Evolutionary conservation across 1,140 invertebrate genomes (phyloP).

Genomic region (Cepaea nemoralis): DNA sequence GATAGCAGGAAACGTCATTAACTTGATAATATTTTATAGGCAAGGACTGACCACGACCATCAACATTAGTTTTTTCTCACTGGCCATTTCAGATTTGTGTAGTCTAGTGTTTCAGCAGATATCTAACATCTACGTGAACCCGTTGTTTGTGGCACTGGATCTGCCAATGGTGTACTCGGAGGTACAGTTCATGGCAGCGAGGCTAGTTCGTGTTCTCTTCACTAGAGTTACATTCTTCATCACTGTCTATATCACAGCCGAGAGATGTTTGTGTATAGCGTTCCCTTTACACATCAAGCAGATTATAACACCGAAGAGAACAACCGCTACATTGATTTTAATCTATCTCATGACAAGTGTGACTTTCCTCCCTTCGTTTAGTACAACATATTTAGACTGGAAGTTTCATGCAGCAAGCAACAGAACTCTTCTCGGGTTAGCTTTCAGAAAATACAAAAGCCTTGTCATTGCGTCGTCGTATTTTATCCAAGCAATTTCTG

Average conservation of each 20-base stretch:
- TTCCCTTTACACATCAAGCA: neutral
- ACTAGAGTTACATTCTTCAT: neutral
- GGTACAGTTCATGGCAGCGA: neutral
- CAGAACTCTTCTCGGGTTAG: neutral
- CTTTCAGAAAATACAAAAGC: neutral
- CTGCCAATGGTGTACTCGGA: neutral
- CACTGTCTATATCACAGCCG: neutral
- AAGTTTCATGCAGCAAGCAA: neutral
- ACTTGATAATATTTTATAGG: neutral
- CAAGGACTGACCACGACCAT: neutral
- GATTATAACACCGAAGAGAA: constrained; percentile 8
- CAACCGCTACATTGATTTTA: neutral
- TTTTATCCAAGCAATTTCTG: neutral
- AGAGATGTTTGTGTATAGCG: constrained; percentile 1
- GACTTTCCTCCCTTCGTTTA: neutral
- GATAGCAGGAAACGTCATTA: neutral
- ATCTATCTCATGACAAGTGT: neutral
- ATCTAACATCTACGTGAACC: neutral
- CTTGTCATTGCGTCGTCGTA: neutral
- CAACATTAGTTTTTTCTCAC: constrained; percentile 7
- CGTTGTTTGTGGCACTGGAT: neutral
- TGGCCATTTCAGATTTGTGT: neutral
- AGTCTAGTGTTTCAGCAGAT: neutral
- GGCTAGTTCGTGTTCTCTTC: neutral
- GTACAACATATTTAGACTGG: neutral